Evolutionary conservation across 2,113 vertebrate genomes (phyloP).

Genomic region (Laticauda colubrina): DNA sequence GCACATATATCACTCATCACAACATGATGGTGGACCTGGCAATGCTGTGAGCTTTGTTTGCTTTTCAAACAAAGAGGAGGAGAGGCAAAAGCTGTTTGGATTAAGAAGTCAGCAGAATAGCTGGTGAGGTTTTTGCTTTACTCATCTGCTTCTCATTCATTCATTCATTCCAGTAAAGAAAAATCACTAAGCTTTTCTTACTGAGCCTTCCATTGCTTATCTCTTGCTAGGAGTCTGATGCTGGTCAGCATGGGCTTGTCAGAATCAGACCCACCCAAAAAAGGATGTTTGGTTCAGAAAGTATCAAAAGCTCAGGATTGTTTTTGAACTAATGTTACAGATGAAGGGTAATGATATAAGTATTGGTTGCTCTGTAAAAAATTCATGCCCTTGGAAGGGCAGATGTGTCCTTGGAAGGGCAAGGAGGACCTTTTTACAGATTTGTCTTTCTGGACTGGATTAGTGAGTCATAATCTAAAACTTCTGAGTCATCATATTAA

Average conservation of each 20-base stretch:
- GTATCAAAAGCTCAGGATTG: not conserved
- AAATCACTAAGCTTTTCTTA: not conserved
- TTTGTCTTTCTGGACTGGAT: not conserved
- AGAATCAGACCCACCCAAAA: not conserved
- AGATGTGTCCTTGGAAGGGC: not conserved
- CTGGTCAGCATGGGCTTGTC: not conserved
- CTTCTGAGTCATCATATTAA: not conserved
- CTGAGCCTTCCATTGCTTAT: not conserved
- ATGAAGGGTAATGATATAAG: not conserved
- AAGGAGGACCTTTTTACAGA: not conserved
- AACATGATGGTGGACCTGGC: not conserved
- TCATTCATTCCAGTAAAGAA: not conserved
- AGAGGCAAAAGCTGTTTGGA: not conserved
- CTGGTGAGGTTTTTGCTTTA: not conserved
- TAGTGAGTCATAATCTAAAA: not conserved
- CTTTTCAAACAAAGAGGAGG: not conserved
- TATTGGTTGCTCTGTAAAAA: not conserved
- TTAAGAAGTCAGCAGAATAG: not conserved
- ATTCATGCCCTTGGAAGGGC: not conserved
- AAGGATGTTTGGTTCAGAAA: not conserved
- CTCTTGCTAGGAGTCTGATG: not conserved
- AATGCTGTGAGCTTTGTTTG: not conserved
- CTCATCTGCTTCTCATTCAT: not conserved
- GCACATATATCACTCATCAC: not conserved
- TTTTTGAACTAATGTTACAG: not conserved